Evolutionary conservation across 1,140 invertebrate genomes (phyloP), one percentile per base, ranked within the genome.

Genomic region (Caerostris darwini): DNA sequence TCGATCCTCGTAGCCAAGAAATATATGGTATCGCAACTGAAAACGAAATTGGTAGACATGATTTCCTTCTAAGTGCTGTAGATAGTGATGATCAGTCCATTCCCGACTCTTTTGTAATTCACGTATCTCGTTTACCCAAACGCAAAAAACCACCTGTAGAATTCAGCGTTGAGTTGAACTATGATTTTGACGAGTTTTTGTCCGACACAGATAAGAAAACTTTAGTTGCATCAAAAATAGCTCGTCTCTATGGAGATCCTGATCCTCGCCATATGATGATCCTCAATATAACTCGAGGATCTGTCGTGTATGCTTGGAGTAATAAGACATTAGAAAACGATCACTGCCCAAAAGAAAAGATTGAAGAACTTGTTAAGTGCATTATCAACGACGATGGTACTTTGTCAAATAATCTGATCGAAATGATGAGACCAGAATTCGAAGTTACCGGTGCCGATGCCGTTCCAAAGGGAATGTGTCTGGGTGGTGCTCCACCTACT

Each of bases 21-120:
- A 98, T 99, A 95, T 98, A 97, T 96, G 98, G 98, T 5, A 96
- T 99, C 53, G 98, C 98, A 4, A 96, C 97, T 56, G 97, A 98
- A 95, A 96, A 97, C 3, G 97, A 98, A 95, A 96, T 97, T 4
- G 97, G 97, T 5, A 96, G 97, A 57, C 97, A 97, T 93, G 97
- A 98, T 95, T 99, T 98, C 96, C 97, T 98, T 94, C 96, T 99
- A 95, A 97, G 96, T 77, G 97, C 97, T 86, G 97, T 97, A 95
- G 96, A 96, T 94, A 97, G 97, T 94, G 97, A 97, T 19, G 97
- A 97, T 58, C 96, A 97, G 81, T 97, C 97, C 67, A 97, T 97
- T 4, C 97, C 97, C 58, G 98, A 98, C 96, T 97, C 97, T 67
- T 96, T 99, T 3, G 97, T 98, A 58, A 98, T 99, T 0, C 97